Evolutionary conservation across 2,113 vertebrate genomes (phyloP).

Genomic region (Vulpes ferrilata): DNA sequence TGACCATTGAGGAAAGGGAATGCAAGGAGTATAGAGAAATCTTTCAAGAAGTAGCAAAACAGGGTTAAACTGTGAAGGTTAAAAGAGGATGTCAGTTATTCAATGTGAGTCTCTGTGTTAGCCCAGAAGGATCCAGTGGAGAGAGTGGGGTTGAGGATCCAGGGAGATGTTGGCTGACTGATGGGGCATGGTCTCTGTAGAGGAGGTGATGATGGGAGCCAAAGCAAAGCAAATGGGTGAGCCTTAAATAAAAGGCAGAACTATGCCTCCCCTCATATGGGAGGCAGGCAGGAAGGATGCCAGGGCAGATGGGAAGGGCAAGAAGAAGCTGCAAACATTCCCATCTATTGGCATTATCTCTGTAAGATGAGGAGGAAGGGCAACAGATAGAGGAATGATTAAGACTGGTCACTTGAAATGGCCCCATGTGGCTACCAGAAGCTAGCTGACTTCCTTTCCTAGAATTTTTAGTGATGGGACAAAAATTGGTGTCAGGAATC

Average conservation of each 20-base stretch:
- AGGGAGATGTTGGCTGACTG: not conserved
- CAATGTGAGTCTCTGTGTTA: not conserved
- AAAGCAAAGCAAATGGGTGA: not conserved
- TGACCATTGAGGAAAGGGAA: not conserved
- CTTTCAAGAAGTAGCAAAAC: not conserved
- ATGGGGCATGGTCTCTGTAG: not conserved
- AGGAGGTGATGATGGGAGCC: not conserved
- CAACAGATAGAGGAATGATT: slow-evolving; percentile 15
- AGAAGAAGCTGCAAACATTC: not conserved
- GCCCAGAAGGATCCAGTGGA: not conserved
- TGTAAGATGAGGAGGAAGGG: not conserved
- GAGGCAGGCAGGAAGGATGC: not conserved
- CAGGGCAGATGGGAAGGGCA: not conserved
- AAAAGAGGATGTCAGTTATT: not conserved
- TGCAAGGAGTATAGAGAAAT: not conserved
- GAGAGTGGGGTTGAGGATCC: not conserved
- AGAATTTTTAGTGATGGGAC: slow-evolving; percentile 49
- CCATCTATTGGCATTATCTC: not conserved
- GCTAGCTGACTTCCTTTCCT: slow-evolving; percentile 31
- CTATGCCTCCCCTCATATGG: not conserved
- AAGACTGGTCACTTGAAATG: slow-evolving; percentile 32
- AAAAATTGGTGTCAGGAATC: slow-evolving; percentile 59
- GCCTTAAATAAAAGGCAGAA: not conserved
- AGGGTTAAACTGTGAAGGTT: not conserved
- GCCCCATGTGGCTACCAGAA: not conserved